phyloP scores from a whole-genome alignment of 2,888 invertebrate species.

The Eupeodes latifasciatus region DNA sequence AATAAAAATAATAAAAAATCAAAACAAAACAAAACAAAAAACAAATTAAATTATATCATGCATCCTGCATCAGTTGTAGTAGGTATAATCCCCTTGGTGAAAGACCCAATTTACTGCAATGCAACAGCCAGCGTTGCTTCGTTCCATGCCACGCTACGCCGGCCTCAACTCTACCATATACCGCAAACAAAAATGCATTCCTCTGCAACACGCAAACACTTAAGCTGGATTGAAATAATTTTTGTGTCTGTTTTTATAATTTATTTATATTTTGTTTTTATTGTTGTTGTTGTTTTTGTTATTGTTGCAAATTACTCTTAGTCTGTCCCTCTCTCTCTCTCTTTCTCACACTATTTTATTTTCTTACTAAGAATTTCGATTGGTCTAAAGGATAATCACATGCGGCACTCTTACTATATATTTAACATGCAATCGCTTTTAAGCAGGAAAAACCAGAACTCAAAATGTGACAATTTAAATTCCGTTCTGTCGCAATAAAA shows the following conservation, averaged over 20 bases:
- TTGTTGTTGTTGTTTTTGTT: background rate
- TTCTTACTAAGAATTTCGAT: slow-evolving; percentile 35
- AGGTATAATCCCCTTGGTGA: slow-evolving; percentile 21
- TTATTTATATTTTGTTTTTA: slow-evolving; percentile 23
- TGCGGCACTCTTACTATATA: slow-evolving; percentile 23
- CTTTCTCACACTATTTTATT: no score
- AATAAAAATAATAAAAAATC: background rate
- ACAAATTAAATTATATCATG: background rate
- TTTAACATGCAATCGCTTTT: slow-evolving; percentile 67
- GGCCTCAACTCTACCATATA: no score
- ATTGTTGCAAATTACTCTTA: slow-evolving; percentile 7
- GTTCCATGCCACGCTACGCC: no score
- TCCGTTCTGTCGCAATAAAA: slow-evolving; percentile 67
- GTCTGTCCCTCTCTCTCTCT: background rate
- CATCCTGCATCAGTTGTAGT: slow-evolving; percentile 5
- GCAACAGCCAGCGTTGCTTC: slow-evolving; percentile 17
- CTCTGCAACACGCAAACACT: slow-evolving; percentile 69
- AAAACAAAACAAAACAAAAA: background rate
- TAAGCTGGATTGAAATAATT: slow-evolving; percentile 37
- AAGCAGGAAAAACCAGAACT: slow-evolving; percentile 30
- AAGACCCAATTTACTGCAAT: slow-evolving; percentile 51
- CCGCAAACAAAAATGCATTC: slow-evolving; percentile 56
- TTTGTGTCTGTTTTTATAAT: slow-evolving; percentile 31
- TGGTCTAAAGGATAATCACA: slow-evolving; percentile 63
- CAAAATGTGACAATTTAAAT: slow-evolving; percentile 67